phyloP scores from a whole-genome alignment of 2,113 vertebrate genomes.

The Pica pica region DNA sequence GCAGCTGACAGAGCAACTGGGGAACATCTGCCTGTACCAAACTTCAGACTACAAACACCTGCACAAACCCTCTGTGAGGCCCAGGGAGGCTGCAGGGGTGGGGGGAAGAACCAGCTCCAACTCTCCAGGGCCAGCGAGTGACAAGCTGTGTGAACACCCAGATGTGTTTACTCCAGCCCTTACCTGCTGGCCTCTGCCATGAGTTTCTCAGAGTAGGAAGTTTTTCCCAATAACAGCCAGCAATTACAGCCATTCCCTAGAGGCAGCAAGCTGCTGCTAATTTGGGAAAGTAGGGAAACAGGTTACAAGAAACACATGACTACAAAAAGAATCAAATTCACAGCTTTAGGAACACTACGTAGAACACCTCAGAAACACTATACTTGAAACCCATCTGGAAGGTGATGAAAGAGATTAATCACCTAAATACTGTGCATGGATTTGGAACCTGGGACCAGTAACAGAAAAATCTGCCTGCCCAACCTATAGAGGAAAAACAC shows the following conservation, averaged over 20 bases:
- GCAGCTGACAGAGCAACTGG: neutral
- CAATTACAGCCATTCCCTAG: neutral
- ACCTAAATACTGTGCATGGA: neutral
- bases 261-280: neutral
- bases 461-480: neutral
- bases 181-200: neutral
- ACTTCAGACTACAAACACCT: neutral
- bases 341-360: neutral
- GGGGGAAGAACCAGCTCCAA: neutral
- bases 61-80: accelerated
- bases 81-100: neutral
- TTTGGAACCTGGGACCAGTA: neutral
- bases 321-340: neutral
- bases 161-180: neutral
- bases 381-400: neutral
- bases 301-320: neutral
- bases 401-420: neutral
- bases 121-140: neutral
- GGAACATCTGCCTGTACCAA: neutral
- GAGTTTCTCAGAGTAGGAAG: neutral
- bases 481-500: neutral
- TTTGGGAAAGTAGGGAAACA: neutral
- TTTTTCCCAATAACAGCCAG: neutral
- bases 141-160: neutral
- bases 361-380: neutral